Evolutionary conservation across 2,113 vertebrate species (phyloP).

Genomic region (Galbula dea): DNA sequence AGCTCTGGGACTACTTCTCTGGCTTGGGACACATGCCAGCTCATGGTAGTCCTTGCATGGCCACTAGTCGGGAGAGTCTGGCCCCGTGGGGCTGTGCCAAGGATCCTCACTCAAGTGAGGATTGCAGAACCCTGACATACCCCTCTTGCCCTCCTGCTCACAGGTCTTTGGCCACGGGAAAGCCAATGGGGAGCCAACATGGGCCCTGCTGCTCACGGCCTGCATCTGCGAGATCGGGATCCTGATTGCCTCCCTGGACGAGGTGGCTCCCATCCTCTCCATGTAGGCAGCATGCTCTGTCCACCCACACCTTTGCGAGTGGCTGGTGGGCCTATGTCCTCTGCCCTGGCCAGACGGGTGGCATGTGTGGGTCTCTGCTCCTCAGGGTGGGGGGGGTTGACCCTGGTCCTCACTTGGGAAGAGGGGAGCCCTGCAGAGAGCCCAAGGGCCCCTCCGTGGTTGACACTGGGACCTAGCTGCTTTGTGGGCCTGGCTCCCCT

Average conservation of each 20-base stretch:
- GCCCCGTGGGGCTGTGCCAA: accelerated
- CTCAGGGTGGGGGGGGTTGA: accelerated
- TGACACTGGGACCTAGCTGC: accelerated
- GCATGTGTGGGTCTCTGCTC: neutral
- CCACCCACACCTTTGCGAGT: neutral
- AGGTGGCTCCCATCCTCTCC: slow-evolving; percentile 96
- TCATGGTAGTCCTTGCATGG: accelerated
- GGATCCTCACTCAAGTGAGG: accelerated
- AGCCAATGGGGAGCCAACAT: slow-evolving; percentile 96
- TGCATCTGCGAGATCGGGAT: slow-evolving; percentile 97
- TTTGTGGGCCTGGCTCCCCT: accelerated
- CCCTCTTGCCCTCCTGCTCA: neutral
- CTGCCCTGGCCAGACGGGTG: neutral
- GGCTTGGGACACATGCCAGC: neutral
- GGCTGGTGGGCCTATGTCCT: accelerated
- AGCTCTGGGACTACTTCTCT: neutral
- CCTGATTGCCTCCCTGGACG: slow-evolving; percentile 94
- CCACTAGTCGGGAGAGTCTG: neutral
- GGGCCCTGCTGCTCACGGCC: slow-evolving; percentile 94
- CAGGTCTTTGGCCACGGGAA: slow-evolving; percentile 97
- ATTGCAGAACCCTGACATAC: accelerated
- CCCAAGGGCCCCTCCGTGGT: neutral
- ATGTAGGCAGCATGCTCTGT: slow-evolving; percentile 80
- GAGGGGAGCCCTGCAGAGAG: neutral
- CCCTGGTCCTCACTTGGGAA: neutral